Percentiles rank a stretch among this genome's conserved stretches.
Conservation (phyloP, 2,888 invertebrate genomes). For the Trachelus tabidus region DNA sequence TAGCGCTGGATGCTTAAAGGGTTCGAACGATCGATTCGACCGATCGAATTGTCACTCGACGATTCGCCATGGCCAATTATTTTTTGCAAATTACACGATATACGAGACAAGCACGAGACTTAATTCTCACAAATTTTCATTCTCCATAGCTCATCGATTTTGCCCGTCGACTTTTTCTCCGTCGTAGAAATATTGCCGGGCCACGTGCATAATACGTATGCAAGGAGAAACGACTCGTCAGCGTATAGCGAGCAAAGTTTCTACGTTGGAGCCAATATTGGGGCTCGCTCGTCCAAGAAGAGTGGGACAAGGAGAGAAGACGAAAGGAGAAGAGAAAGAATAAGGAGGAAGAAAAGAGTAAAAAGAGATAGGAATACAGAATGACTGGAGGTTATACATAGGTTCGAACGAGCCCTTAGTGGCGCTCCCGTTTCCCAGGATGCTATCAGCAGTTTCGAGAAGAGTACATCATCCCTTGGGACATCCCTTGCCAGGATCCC, state of each 20-base stretch:
- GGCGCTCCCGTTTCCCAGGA: slow-evolving; percentile 30
- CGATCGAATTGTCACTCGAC: neutral
- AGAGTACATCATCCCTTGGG: slow-evolving; percentile 48
- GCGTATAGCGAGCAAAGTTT: neutral
- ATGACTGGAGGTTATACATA: neutral
- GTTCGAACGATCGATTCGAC: neutral
- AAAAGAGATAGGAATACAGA: slow-evolving; percentile 27
- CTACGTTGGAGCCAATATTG: neutral
- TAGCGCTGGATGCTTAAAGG: neutral
- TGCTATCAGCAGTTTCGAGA: slow-evolving; percentile 49
- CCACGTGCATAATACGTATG: neutral
- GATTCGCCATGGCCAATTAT: neutral
- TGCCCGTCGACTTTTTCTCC: neutral
- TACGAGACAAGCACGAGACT: neutral
- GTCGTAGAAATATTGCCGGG: neutral
- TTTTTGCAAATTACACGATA: neutral
- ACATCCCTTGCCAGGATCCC: slow-evolving; percentile 31
- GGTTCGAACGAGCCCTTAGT: neutral
- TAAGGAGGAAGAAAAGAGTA: neutral
- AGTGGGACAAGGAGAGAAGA: neutral
- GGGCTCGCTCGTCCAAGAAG: neutral
- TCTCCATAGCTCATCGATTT: neutral
- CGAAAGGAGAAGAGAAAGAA: neutral
- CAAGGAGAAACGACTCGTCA: neutral
- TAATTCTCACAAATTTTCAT: neutral